These are phyloP conservation scores for Hyppa rectilinea DNA, from an alignment of 2,888 invertebrate species.

Conservation along the genomic window DNA sequence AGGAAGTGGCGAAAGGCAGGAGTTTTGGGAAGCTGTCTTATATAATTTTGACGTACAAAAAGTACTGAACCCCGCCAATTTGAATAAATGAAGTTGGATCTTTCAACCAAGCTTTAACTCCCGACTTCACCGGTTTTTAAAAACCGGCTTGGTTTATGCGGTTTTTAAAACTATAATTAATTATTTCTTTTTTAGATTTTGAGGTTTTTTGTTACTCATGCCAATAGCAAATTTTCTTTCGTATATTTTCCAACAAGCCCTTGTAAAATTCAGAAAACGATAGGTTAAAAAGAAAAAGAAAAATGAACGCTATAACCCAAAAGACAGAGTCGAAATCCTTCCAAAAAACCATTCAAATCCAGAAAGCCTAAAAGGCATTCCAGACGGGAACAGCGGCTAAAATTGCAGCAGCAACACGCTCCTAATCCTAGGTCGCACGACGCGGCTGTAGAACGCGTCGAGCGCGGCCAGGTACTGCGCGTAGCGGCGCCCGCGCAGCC, in stretches of 20 bases:
- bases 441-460: conserved; percentile 82
- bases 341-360: conserved; percentile 39
- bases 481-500: conserved; percentile 75
- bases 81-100: background rate
- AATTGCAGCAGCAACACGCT: conserved; percentile 86
- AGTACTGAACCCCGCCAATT: background rate
- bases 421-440: conserved; percentile 81
- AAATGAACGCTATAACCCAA: background rate
- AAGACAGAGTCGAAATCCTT: conserved; percentile 48
- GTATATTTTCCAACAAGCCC: background rate
- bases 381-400: conserved; percentile 61
- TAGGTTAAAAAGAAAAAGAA: background rate
- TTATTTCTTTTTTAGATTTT: background rate
- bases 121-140: background rate
- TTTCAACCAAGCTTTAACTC: background rate
- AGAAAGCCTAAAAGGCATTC: background rate
- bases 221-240: background rate
- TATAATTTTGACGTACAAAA: background rate
- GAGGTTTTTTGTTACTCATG: background rate
- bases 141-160: background rate
- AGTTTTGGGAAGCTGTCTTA: background rate
- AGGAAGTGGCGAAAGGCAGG: background rate
- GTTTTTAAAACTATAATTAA: background rate
- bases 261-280: background rate
- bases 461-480: conserved; percentile 77